Evolutionary conservation across 2,888 invertebrate species (phyloP), one percentile per base, ranked within the genome.

Genomic region (Zaprionus obscuricornis): DNA sequence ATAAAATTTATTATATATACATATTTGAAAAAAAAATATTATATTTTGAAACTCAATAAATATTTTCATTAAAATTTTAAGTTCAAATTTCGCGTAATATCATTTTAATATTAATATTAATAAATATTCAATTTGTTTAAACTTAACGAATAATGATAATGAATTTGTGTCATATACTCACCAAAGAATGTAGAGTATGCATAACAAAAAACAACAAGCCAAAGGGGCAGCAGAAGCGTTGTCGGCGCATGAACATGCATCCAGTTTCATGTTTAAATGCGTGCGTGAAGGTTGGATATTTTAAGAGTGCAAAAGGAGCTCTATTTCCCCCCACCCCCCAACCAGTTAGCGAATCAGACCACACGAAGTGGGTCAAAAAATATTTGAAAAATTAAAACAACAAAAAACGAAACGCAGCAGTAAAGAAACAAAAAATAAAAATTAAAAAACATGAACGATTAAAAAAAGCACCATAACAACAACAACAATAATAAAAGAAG

Each of bases 211-310:
- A 60, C 39, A 52, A 62, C 51, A 47, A 65, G 29, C 56, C 56
- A 57, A 67, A 81, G 58, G 74, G 77, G 81, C 77, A 74, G 79
- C 26, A 72, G 77, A 59, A 67, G 29, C 77, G 42, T 31, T 52
- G 56, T 46, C 74, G 71, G 64, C 68, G 76, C 73, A 76, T 56
- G 62, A 74, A 76, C 59, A 57, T 71, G 74, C 69, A 73, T 74
- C 58, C 79, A 79, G 73, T 81, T 79, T 67, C 56, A 72, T 66
- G 60, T 67, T 83, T 69, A 69, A 85, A 66, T 82, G 83, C 79
- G 83, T 78, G 81, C 69, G 81, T 67, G 86, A 73, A 85, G 86
- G 79, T 81, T 79, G 86, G 54, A 59, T 55, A 83, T 85, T 68
- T 70, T 17, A 57, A 54, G 52, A 66, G 74, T 62, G 62, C 51